phyloP scores from a whole-genome alignment of 1,140 invertebrate genomes.

The Stegodyphus mimosarum region DNA sequence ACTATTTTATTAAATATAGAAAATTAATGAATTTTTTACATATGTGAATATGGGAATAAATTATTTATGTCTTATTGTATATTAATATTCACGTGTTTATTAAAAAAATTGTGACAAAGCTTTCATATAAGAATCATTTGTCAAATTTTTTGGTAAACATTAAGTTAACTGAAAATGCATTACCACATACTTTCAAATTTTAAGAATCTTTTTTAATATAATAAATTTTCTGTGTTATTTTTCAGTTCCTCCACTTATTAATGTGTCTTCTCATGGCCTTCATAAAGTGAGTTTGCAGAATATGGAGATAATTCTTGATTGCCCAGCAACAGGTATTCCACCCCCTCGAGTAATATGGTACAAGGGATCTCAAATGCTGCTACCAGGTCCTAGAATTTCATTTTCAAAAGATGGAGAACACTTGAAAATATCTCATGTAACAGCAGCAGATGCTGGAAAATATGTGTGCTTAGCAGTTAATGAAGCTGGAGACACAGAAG shows the following conservation, averaged over 20 bases:
- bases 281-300: constrained; percentile 32
- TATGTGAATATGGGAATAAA: too few species aligned
- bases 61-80: too few species aligned
- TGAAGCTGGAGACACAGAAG: constrained; percentile 65
- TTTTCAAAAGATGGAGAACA: constrained; percentile 65
- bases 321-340: constrained; percentile 67
- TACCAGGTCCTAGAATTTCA: constrained; percentile 62
- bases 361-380: constrained; percentile 64
- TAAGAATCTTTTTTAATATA: neutral
- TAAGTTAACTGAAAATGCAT: neutral
- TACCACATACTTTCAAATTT: neutral
- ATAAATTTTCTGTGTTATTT: neutral
- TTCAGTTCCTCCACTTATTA: constrained; percentile 51
- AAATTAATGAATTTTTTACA: too few species aligned
- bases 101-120: too few species aligned
- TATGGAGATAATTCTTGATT: constrained; percentile 61
- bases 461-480: constrained; percentile 69
- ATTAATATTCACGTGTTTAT: too few species aligned
- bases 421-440: constrained; percentile 64
- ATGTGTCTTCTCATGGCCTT: constrained; percentile 15
- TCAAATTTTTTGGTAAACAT: neutral
- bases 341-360: constrained; percentile 68
- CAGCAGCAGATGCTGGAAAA: constrained; percentile 66
- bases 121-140: too few species aligned
- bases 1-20: too few species aligned